A percentile compares a stretch with the other conserved stretches of the same genome.
These are phyloP conservation scores for Scaptomyza montana DNA, from an alignment of 1,140 invertebrate genomes.

Conservation along the genomic window DNA sequence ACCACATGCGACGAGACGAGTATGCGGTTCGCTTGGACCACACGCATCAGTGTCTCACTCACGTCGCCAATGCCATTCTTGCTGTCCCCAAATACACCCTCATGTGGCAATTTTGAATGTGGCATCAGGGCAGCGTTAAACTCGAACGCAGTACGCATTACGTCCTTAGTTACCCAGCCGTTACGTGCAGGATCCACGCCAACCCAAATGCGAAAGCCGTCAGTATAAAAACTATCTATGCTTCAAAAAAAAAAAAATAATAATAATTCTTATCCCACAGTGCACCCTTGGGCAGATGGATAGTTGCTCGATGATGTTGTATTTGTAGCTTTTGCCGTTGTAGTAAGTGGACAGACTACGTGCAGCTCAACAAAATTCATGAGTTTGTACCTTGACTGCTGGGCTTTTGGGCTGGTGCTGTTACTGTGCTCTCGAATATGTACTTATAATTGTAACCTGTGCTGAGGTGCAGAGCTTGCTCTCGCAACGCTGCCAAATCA, in stretches of 20 bases:
- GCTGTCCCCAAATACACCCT: constrained; percentile 16
- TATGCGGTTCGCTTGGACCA: constrained; percentile 14
- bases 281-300: constrained; percentile 18
- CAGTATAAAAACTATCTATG: constrained; percentile 67
- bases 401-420: constrained; percentile 1
- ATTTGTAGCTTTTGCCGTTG: not conserved
- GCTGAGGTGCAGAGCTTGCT: not conserved
- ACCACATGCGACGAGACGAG: not conserved
- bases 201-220: constrained; percentile 37
- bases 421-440: not conserved
- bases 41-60: constrained; percentile 47
- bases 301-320: not conserved
- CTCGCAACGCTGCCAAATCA: constrained; percentile 49
- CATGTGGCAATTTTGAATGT: constrained; percentile 23
- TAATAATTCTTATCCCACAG: constrained; percentile 53
- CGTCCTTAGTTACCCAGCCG: constrained; percentile 18
- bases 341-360: constrained; percentile 13
- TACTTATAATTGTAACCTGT: not conserved
- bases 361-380: constrained; percentile 7
- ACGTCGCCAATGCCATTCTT: constrained; percentile 43
- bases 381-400: constrained; percentile 5
- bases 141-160: constrained; percentile 69
- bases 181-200: constrained; percentile 63
- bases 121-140: constrained; percentile 35
- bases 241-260: constrained; percentile 53